Percentiles rank a stretch among this genome's conserved stretches.
Conservation (phyloP, 2,797 vertebrate genomes). For the Pitangus sulphuratus region DNA sequence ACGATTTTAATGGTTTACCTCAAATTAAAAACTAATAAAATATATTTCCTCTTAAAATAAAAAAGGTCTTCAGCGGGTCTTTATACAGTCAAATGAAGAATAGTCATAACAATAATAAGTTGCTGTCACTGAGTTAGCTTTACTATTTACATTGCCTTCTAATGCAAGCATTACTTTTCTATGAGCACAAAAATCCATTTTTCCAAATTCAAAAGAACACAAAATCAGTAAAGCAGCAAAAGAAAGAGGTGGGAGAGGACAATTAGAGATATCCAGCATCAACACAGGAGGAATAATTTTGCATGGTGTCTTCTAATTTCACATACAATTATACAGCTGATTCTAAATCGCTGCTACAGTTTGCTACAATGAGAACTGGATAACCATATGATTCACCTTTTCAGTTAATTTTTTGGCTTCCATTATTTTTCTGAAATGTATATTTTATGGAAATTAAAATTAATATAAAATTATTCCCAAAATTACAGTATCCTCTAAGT, state of each 20-base stretch:
- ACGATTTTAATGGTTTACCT: constrained; percentile 26
- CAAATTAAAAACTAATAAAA: constrained; percentile 40
- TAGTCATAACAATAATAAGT: background rate
- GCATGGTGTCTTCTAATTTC: background rate
- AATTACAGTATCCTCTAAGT: background rate
- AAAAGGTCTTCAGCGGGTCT: constrained; percentile 5
- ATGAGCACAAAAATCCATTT: background rate
- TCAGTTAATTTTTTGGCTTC: background rate
- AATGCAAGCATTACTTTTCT: background rate
- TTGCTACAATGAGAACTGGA: background rate
- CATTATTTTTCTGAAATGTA: background rate
- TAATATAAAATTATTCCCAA: background rate
- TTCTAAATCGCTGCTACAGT: background rate
- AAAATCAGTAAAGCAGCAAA: background rate
- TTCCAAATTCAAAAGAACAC: background rate
- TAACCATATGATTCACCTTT: background rate
- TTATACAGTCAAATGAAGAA: background rate
- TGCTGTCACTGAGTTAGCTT: background rate
- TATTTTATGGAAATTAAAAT: background rate
- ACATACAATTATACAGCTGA: background rate
- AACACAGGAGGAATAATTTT: background rate
- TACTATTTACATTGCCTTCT: background rate
- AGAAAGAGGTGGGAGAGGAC: background rate
- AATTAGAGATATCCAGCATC: background rate
- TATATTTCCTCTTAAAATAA: constrained; percentile 20